Base-by-base conservation (phyloP, 1,140 invertebrate species). In the Cyphomyrmex costatus region DNA sequence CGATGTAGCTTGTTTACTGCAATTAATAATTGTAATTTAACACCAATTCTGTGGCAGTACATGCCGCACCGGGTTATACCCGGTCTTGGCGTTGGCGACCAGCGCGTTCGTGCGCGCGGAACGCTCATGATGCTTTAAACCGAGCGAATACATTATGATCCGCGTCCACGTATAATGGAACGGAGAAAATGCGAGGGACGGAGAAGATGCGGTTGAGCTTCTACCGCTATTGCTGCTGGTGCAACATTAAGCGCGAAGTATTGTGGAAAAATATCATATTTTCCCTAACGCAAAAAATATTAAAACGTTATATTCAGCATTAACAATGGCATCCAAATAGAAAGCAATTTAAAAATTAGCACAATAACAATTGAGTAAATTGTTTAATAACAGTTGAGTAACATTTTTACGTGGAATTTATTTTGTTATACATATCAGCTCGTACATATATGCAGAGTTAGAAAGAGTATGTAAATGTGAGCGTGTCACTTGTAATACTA, bases 21-120 rank as follows among this genome's bases (percentile, higher is more conserved):
- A 80, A 89, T 89, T 89, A 89, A 89, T 89, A 89, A 89, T 89
- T 86, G 88, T 88, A 89, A 89, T 89, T 89, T 89, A 89, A 89
- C 88, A 89, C 88, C 88, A 89, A 89, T 89, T 85, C 89, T 89
- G 88, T 46, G 88, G 88, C 68, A n/a, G 49, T 19, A 36, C 58
- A 56, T 70, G 63, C 58, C 36, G 65, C 73, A 86, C 77, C 79
- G 70, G 70, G 49, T 60, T 89, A 86, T 74, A 83, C n/a, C 79
- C 24, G 56, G 33, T 74, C 79, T 83, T 74, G 79, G 68, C 24
- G 68, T 27, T 21, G 14, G 65, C 5, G 30, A 30, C 3, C 12
- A 53, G 56, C 30, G 82, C 82, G 87, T 70, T 61, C 42, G 60
- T 70, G 27, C 46, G 82, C 56, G n/a, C 51, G 36, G 33, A 30